Evolutionary conservation across 2,888 invertebrate genomes (phyloP), one percentile per base, ranked within the genome.

Genomic region (Latrodectus elegans): DNA sequence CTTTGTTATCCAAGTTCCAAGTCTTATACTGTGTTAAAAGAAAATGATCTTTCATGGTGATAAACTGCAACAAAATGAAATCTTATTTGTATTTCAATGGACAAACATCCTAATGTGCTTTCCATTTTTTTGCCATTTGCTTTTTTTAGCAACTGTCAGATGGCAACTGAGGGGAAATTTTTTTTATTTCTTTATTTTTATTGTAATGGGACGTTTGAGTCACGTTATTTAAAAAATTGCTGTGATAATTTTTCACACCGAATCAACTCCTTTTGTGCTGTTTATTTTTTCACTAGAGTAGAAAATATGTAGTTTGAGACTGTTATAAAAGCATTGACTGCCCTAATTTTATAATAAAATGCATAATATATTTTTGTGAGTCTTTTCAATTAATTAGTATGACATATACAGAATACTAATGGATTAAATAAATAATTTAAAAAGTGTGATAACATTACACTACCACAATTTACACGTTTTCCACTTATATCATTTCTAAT

Each of bases 241-340:
- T 85, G 85, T 85, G 85, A 85, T 85, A 85, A 72, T 78, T 77
- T 85, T 79, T 79, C 85, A 85, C 85, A 79, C 80, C 64, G 70
- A 75, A 65, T 70, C 52, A 49, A 52, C 17, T 65, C 51, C 65
- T 76, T 55, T 77, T 71, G 64, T 55, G 73, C 60, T 80, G 17
- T 65, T 55, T 79, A n/a, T 60, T 80, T 60, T 49, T 64, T 15
- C 60, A 71, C 52, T 68, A 53, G 79, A 70, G 71, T 79, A 55
- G 38, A 12, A 38, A 49, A 49, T 49, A 53, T 55, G 17, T 60
- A 55, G 55, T 64, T 26, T 55, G 67, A 77, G 68, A 67, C 52
- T 52, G 55, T 75, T 53, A 74, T 74, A 64, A 80, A n/a, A 80
- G 55, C 64, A 72, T 65, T 75, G 75, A 68, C 75, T 83, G 75